Evolutionary conservation across 2,888 invertebrate genomes (phyloP).

Genomic region (Melanchra persicariae): DNA sequence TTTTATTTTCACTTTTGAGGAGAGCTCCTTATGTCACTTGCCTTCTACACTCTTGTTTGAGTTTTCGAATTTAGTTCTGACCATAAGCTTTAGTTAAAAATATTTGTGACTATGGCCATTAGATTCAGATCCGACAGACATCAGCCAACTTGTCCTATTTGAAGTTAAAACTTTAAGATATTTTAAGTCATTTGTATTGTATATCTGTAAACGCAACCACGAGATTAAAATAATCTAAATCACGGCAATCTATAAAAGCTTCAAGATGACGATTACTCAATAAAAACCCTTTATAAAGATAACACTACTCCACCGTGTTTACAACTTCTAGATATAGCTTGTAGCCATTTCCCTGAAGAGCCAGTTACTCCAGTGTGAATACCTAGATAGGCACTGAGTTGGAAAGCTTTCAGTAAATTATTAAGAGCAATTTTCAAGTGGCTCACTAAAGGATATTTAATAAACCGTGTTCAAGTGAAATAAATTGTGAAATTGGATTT

Average conservation of each 20-base stretch:
- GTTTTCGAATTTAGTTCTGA: no score
- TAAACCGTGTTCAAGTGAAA: slow-evolving; percentile 14
- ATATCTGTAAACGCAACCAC: not conserved
- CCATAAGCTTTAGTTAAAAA: no score
- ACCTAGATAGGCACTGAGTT: slow-evolving; percentile 39
- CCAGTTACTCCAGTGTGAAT: slow-evolving; percentile 29
- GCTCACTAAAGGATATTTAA: slow-evolving; percentile 17
- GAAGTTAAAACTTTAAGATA: no score
- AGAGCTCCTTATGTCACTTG: no score
- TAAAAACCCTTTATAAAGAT: slow-evolving; percentile 6
- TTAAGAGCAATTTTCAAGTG: slow-evolving; percentile 23
- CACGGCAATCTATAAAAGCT: not conserved
- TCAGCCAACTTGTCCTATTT: no score
- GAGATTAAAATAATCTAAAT: not conserved
- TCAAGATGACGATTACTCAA: not conserved
- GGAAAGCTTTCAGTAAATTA: slow-evolving; percentile 47
- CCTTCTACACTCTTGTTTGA: no score
- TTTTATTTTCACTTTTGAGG: no score
- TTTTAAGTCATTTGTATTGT: no score
- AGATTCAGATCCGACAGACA: no score
- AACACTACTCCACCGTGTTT: slow-evolving; percentile 9
- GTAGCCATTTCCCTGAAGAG: slow-evolving; percentile 25
- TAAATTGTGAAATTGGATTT: slow-evolving; percentile 3
- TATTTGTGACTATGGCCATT: no score
- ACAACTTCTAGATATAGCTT: slow-evolving; percentile 30